Evolutionary conservation across 2,888 invertebrate genomes (phyloP), one percentile per base, ranked within the genome.

Genomic region (Spodoptera picta): DNA sequence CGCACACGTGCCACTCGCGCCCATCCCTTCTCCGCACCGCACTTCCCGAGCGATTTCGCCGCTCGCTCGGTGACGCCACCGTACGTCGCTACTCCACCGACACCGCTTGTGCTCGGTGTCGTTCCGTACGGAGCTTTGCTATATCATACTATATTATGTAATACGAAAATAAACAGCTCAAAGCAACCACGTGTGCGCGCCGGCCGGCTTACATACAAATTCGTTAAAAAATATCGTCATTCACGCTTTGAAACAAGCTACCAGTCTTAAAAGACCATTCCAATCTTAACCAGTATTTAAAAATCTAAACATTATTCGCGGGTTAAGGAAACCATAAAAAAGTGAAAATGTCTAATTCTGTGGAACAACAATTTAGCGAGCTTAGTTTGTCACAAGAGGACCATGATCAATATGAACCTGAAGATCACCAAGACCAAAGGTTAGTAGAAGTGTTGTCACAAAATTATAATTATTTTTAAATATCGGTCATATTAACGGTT

Each of bases 321-420:
- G 65, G 60, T 43, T 65, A 69, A 72, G 45, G 60, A 61, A 59
- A 60, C 61, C 57, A 19, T 10, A 62, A 62, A 70, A 54, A 69
- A 83, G 86, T 88, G 87, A 85, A 87, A 73, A 93, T 93, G 92
- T 89, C 92, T 73, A 93, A 91, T 82, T 93, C 92, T 73, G 91
- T 96, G 95, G 96, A 96, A 79, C 93, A 96, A 89, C 96, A 96
- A 88, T 97, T 96, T 92, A 96, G 96, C 89, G 96, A 96, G 84
- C 95, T 96, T 83, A 96, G 95, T 87, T 91, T 96, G 76, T 96
- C 96, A 71, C 96, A 96, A 87, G 97, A 97, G 87, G 96, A 96
- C 88, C 96, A 96, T 81, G 96, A 97, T 92, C 96, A 97, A 92
- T 97, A 96, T 90, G 97, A 96, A 89, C 96, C 95, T 71, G 96